These are phyloP conservation scores for Dorcus parallelipipedus DNA, from an alignment of 2,888 invertebrate species.

Conservation along the genomic window DNA sequence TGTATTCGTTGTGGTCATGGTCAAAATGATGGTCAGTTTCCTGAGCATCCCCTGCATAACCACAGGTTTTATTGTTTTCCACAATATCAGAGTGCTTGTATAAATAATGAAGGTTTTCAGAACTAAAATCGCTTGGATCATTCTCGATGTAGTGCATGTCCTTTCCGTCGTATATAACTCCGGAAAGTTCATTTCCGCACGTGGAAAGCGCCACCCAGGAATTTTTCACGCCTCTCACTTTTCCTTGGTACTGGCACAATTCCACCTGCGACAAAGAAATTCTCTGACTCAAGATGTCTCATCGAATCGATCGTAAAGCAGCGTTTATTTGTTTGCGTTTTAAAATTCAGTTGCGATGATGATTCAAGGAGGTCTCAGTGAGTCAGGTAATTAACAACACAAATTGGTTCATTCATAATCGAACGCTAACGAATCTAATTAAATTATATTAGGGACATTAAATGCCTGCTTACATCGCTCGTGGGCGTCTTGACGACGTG, in stretches of 20 bases:
- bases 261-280: conserved; percentile 59
- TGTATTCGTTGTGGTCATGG: conserved; percentile 39
- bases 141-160: conserved; percentile 71
- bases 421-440: no score
- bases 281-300: no score
- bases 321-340: no score
- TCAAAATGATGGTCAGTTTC: conserved; percentile 41
- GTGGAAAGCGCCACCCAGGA: conserved; percentile 87
- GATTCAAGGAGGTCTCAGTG: no score
- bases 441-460: no score
- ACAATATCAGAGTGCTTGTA: conserved; percentile 62
- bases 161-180: conserved; percentile 75
- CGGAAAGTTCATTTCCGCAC: conserved; percentile 68
- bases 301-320: no score
- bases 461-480: conserved; percentile 49
- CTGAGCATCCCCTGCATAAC: conserved; percentile 44
- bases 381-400: no score
- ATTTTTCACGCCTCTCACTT: conserved; percentile 61
- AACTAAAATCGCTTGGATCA: conserved; percentile 30
- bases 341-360: no score
- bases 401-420: no score
- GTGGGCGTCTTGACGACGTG: conserved; percentile 56
- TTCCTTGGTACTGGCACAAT: conserved; percentile 76
- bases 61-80: conserved; percentile 59
- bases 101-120: conserved; percentile 54